phyloP scores from a whole-genome alignment of 2,797 vertebrate genomes.

The Sebastes oblongus region DNA sequence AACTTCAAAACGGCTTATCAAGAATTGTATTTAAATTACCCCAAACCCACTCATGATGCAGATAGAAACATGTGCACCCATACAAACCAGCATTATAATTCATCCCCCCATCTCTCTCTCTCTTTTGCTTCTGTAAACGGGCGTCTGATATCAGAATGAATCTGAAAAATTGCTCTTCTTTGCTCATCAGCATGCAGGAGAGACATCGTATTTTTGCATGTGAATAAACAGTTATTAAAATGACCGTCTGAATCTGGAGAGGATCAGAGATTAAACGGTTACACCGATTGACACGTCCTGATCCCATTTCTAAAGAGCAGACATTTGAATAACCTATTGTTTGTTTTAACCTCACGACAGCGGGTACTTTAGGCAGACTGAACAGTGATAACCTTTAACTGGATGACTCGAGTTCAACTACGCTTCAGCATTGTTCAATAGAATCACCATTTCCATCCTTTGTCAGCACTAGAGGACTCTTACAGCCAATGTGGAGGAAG shows the following conservation, averaged over 20 bases:
- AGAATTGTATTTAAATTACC: slow-evolving; percentile 7
- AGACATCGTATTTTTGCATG: slow-evolving; percentile 39
- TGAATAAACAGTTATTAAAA: slow-evolving; percentile 65
- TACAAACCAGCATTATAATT: slow-evolving; percentile 9
- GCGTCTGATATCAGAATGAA: slow-evolving; percentile 33
- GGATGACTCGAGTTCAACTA: not conserved
- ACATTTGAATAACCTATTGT: slow-evolving; percentile 49
- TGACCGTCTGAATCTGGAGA: slow-evolving; percentile 38
- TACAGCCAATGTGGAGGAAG: not conserved
- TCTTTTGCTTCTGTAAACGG: slow-evolving; percentile 38
- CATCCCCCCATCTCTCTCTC: not conserved
- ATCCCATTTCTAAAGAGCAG: slow-evolving; percentile 32
- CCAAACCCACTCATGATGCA: slow-evolving; percentile 5
- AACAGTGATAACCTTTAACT: slow-evolving; percentile 12
- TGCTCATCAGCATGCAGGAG: slow-evolving; percentile 51
- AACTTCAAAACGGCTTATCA: slow-evolving; percentile 33
- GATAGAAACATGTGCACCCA: not conserved
- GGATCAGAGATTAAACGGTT: slow-evolving; percentile 57
- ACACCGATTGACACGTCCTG: slow-evolving; percentile 30
- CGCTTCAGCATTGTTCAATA: too few species aligned
- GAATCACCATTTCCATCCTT: too few species aligned
- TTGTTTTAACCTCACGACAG: slow-evolving; percentile 18
- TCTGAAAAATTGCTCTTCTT: slow-evolving; percentile 42
- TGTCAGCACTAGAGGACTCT: not conserved
- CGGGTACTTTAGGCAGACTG: not conserved